Percentiles rank a stretch among this genome's conserved stretches.
Conservation (phyloP, 2,797 vertebrate genomes). For the Diplodus puntazzo region DNA sequence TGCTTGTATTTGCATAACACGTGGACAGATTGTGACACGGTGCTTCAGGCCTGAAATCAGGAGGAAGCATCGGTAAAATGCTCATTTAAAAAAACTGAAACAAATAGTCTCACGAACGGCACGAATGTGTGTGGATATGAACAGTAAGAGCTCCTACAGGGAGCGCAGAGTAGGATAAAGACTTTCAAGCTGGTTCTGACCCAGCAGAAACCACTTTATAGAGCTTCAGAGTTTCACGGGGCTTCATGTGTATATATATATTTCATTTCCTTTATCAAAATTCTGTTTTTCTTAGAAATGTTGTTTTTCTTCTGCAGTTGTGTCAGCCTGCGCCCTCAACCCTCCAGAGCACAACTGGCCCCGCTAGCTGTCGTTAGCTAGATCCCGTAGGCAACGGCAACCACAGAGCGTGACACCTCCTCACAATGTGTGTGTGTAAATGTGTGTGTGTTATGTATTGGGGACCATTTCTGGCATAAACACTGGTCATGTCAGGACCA, state of each 20-base stretch:
- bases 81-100: neutral
- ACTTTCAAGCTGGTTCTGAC: neutral
- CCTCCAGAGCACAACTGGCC: neutral
- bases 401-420: neutral
- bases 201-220: neutral
- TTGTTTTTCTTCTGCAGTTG: neutral
- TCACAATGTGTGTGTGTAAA: neutral
- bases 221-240: neutral
- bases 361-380: neutral
- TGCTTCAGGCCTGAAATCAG: neutral
- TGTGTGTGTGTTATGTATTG: too few species aligned
- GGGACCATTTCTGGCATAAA: too few species aligned
- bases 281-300: neutral
- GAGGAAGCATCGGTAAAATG: neutral
- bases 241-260: neutral
- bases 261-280: neutral
- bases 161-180: neutral
- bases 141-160: neutral
- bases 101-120: neutral
- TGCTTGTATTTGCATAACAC: constrained; percentile 4
- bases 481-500: too few species aligned
- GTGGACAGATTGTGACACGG: neutral
- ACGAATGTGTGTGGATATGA: neutral
- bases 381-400: neutral
- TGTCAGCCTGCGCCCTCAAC: neutral